Evolutionary conservation across 2,113 vertebrate genomes (phyloP), one percentile per base, ranked within the genome.

Genomic region (Thamnophis sirtalis): DNA sequence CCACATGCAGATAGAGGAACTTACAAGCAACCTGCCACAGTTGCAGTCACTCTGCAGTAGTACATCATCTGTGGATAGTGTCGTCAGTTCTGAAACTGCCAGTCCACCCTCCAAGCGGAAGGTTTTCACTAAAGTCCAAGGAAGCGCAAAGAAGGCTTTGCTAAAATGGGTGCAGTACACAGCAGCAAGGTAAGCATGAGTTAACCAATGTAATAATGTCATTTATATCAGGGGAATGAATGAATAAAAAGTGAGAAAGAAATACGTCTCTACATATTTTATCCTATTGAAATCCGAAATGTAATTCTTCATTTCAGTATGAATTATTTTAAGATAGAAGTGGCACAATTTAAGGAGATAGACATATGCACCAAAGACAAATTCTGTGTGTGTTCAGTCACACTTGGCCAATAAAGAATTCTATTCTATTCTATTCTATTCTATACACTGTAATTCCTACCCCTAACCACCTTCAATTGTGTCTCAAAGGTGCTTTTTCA

Each of bases 161-260:
- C 94, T 99, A n/a, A 98, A 98, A 96, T 99, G 99, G 99, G 98
- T 99, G 85, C 99, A 99, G 94, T 98, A 98, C 94, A 98, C 98
- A 48, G 98, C 98, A n/a, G 98, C 98, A 92, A 99, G 98, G 99
- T 99, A 98, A 96, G 98, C 96, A 3, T 19, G 48, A 0, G 60
- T 63, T 63, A 90, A 90, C 22, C 8, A 85, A 60, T 24, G 49
- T 1, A 4, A 2, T 86, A 8, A 19, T 26, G 3, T 63, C 3
- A 91, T 92, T 95, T 90, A 22, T 90, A 17, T 92, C 56, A 92
- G 60, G 26, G 9, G 91, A 43, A 91, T 89, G 84, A 68, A 93
- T 89, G 22, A 93, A 93, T 89, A 15, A 93, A 88, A 95, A 51
- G 54, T 90, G 56, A 89, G 92, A 93, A 26, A 24, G 80, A 15